Evolutionary conservation across 2,113 vertebrate genomes (phyloP), one percentile per base, ranked within the genome.

Genomic region (Pipa parva): DNA sequence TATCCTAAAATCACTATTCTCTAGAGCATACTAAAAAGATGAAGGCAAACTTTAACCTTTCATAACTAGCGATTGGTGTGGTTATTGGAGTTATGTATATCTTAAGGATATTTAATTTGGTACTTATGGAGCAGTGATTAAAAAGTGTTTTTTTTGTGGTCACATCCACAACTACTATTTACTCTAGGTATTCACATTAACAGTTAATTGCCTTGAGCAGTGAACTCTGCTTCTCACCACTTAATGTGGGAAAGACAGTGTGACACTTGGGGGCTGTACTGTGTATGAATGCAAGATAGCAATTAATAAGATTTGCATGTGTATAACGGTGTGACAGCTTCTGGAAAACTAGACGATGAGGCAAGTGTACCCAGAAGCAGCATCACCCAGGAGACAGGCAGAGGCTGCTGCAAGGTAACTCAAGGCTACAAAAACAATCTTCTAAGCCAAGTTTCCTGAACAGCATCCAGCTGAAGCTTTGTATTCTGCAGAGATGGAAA

Each of bases 401-500:
- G n/a, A 48, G 25, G 1, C 59, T 63, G 28, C 3, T 33, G 29
- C 48, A n/a, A 1, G 27, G 4, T 36, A 8, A 1, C 39, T 54
- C 64, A 20, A 2, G 22, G 0, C 1, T 0, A 1, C 26, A 37
- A 3, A 22, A 5, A 36, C 31, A 1, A 0, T 0, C 2, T 1
- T 4, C 9, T 31, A 3, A 22, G 0, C 0, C 0, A 0, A 31
- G 60, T 25, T 3, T 8, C 20, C 28, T 26, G 10, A 31, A 11
- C 69, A 25, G 74, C 55, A 2, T 61, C 71, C 55, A 18, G 74
- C 55, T 49, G n/a, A 1, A 18, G 50, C 31, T 50, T 31, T 27
- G 2, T 17, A 29, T 22, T 22, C 1, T 1, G 1, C 20, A 1
- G 2, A 0, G 29, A 56, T 64, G 70, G 75, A 74, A 80, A 71